Evolutionary conservation across 2,113 vertebrate species (phyloP).

Genomic region (Pycnonotus jocosus): DNA sequence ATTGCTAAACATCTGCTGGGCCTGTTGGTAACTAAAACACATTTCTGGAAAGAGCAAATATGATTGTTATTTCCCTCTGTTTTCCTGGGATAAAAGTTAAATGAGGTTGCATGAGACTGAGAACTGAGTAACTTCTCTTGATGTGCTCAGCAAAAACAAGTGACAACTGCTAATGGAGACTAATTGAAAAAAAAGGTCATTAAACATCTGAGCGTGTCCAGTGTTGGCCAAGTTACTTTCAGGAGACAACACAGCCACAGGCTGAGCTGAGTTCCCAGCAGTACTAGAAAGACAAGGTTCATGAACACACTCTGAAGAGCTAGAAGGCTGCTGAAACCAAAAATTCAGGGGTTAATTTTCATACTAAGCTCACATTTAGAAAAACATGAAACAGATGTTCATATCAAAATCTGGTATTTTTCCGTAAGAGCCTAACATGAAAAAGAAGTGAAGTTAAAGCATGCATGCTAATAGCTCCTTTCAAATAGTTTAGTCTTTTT

Average conservation of each 20-base stretch:
- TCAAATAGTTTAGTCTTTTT: slow-evolving; percentile 61
- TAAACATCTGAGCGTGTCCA: not conserved
- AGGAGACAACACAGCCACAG: not conserved
- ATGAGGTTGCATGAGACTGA: not conserved
- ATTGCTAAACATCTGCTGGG: not conserved
- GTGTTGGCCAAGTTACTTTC: not conserved
- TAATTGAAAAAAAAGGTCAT: not conserved
- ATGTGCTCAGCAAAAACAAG: not conserved
- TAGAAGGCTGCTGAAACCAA: slow-evolving; percentile 7
- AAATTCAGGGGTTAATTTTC: slow-evolving; percentile 64
- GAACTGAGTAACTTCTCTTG: not conserved
- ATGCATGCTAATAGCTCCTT: slow-evolving; percentile 59
- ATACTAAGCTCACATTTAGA: slow-evolving; percentile 52
- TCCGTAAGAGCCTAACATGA: slow-evolving; percentile 59
- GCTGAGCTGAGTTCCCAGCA: not conserved
- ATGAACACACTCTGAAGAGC: not conserved
- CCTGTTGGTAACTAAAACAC: not conserved
- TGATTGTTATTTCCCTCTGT: not conserved
- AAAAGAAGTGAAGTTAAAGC: slow-evolving; percentile 64
- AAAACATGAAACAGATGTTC: slow-evolving; percentile 72
- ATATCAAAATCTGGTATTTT: slow-evolving; percentile 67
- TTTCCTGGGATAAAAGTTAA: not conserved
- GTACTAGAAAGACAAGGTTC: not conserved
- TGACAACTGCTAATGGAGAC: not conserved
- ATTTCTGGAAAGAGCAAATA: not conserved